Conservation (phyloP, 1,140 invertebrate species). For the Eumeta japonica region DNA sequence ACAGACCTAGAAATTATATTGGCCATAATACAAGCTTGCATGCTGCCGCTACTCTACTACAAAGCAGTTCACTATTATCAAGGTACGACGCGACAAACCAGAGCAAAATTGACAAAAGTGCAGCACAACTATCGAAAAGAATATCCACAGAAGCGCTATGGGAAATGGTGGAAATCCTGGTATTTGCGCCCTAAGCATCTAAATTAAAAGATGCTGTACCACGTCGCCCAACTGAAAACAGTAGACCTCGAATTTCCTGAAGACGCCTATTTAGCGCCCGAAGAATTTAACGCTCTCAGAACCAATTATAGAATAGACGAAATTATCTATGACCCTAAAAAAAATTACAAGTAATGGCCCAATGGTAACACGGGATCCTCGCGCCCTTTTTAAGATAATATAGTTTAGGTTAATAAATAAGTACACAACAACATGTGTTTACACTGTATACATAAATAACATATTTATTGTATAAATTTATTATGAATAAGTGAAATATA, state of each 20-base stretch:
- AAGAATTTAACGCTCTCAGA: slow-evolving; percentile 3
- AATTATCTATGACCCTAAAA: slow-evolving; percentile 1
- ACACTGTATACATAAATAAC: no score
- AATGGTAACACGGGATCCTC: no score
- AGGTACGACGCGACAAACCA: slow-evolving; percentile 1
- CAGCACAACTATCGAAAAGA: slow-evolving; percentile 4
- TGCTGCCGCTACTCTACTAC: slow-evolving; percentile 4
- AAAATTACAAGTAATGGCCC: slow-evolving; percentile 2
- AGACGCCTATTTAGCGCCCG: slow-evolving; percentile 1
- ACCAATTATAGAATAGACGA: slow-evolving; percentile 5
- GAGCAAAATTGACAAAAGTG: slow-evolving; percentile 3
- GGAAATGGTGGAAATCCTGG: slow-evolving; percentile 8
- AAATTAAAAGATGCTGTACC: slow-evolving; percentile 3
- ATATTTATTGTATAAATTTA: no score
- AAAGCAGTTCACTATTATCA: slow-evolving; percentile 1
- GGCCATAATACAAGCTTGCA: slow-evolving; percentile 6
- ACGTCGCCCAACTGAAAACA: no score
- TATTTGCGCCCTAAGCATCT: slow-evolving; percentile 3
- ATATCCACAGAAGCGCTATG: slow-evolving; percentile 6
- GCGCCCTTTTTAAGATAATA: no score
- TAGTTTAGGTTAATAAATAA: no score
- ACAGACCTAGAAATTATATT: slow-evolving; percentile 4
- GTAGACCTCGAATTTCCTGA: slow-evolving; percentile 2
- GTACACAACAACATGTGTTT: no score
- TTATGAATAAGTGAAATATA: no score